Percentiles rank a stretch among this genome's conserved stretches.
Conservation (phyloP, 2,797 vertebrate species). For the Sitta carolinensis region DNA sequence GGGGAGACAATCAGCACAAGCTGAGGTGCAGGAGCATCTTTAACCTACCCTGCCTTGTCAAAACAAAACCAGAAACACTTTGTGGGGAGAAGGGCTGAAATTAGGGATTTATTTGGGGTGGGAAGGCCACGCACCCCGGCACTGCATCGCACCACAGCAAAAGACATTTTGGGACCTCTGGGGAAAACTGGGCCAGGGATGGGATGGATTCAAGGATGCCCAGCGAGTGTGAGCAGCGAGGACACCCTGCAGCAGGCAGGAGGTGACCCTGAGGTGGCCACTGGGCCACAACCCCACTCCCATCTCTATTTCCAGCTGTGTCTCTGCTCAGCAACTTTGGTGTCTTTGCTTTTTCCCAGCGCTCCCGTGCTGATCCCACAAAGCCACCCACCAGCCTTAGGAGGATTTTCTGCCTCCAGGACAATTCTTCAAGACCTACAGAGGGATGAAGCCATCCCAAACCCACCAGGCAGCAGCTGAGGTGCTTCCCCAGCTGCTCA, state of each 20-base stretch:
- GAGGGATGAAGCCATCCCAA: background rate
- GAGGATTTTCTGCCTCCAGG: background rate
- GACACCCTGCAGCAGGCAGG: background rate
- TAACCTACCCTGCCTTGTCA: background rate
- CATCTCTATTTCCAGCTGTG: background rate
- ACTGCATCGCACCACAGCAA: rapidly evolving
- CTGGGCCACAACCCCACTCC: background rate
- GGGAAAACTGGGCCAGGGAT: background rate
- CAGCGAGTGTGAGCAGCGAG: rapidly evolving
- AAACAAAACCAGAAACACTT: background rate
- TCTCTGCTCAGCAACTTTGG: background rate
- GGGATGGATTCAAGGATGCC: background rate
- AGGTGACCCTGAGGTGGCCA: rapidly evolving
- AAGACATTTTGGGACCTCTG: rapidly evolving
- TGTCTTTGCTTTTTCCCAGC: rapidly evolving
- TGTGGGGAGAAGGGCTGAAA: background rate
- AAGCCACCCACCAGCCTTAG: background rate
- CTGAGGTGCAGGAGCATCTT: background rate
- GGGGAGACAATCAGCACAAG: background rate
- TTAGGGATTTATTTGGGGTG: background rate
- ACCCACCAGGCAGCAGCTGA: background rate
- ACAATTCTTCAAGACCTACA: rapidly evolving
- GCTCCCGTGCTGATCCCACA: rapidly evolving
- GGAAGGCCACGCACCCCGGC: rapidly evolving
- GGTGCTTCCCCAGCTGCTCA: background rate